Percentiles rank a stretch among this genome's conserved stretches.
Evolutionary conservation across 2,113 vertebrate genomes (phyloP).

Genomic region (Lagopus leucura): DNA sequence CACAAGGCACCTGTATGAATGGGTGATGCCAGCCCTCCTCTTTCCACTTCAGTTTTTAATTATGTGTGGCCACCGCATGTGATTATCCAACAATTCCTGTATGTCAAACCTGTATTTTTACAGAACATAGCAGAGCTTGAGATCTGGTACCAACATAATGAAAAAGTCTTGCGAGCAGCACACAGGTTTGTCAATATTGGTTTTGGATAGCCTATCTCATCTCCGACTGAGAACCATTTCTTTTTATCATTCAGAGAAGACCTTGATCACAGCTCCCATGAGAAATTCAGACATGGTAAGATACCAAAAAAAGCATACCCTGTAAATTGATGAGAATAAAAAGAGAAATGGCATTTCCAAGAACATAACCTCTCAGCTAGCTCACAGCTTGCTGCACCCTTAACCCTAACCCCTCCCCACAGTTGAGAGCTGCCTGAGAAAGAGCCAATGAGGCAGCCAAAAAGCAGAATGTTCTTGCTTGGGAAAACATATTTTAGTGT

Average conservation of each 20-base stretch:
- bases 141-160: neutral
- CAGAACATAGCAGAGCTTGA: neutral
- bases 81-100: neutral
- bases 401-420: constrained; percentile 24
- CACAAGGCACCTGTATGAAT: neutral
- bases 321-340: constrained; percentile 55
- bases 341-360: constrained; percentile 62
- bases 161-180: constrained; percentile 48
- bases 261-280: constrained; percentile 46
- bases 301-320: constrained; percentile 52
- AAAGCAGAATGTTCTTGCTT: constrained; percentile 40
- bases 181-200: constrained; percentile 49
- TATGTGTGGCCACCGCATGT: neutral
- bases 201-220: constrained; percentile 24
- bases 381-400: constrained; percentile 60
- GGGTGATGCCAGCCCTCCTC: neutral
- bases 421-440: constrained; percentile 49
- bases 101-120: neutral
- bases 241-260: constrained; percentile 38
- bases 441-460: constrained; percentile 43
- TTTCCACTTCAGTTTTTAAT: neutral
- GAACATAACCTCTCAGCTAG: constrained; percentile 30
- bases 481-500: constrained; percentile 33
- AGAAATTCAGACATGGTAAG: constrained; percentile 23
- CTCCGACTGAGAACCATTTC: constrained; percentile 26